phyloP scores from a whole-genome alignment of 1,140 invertebrate genomes.

The Globodera rostochiensis region DNA sequence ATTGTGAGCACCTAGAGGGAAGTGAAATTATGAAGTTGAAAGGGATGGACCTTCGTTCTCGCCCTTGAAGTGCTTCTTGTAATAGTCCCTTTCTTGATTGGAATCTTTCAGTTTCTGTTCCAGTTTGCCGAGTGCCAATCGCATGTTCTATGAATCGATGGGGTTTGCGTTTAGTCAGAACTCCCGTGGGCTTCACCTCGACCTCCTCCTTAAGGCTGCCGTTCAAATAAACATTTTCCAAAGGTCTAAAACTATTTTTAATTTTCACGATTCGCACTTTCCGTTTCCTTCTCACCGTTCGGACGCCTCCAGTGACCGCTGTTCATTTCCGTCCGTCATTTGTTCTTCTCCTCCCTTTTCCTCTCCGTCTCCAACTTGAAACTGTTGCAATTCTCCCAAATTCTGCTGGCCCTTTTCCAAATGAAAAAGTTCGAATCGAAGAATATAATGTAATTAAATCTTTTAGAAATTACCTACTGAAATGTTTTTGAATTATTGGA shows the following conservation, averaged over 20 bases:
- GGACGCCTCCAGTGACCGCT: not conserved
- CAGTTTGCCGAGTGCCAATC: constrained; percentile 27
- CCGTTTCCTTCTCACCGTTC: not conserved
- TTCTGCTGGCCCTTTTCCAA: not conserved
- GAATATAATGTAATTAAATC: not conserved
- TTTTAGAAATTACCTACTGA: too few species aligned
- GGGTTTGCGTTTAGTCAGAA: not conserved
- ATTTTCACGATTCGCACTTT: not conserved
- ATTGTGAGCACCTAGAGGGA: constrained; percentile 22
- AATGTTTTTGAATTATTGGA: not conserved
- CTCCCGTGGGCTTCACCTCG: not conserved
- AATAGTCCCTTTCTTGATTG: constrained; percentile 39
- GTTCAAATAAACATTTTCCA: not conserved
- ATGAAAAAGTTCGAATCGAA: not conserved
- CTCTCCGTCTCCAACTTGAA: not conserved
- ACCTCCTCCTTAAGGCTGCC: not conserved
- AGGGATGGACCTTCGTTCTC: constrained; percentile 15
- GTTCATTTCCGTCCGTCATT: not conserved
- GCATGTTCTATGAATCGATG: not conserved
- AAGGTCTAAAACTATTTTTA: not conserved
- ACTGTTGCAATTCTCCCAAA: not conserved
- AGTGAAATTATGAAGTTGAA: constrained; percentile 9
- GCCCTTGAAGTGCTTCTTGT: constrained; percentile 33
- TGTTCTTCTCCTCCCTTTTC: not conserved
- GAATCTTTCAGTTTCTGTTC: constrained; percentile 30